Evolutionary conservation across 2,888 invertebrate species (phyloP).

Genomic region (Choristoneura rosaceana): DNA sequence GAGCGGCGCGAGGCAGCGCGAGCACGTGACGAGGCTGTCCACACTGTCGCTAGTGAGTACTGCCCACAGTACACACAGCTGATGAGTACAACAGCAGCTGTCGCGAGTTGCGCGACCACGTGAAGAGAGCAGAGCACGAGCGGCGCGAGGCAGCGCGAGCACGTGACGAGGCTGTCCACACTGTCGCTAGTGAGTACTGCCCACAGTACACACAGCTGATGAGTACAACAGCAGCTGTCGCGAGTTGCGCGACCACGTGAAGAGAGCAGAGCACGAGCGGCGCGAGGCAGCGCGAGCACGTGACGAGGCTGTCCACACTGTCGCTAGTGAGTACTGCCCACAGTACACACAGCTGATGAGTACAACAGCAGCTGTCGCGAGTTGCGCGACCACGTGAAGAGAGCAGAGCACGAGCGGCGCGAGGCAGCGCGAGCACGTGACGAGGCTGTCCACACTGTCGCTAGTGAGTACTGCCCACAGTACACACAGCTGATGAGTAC

Average conservation of each 20-base stretch:
- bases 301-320: slow-evolving; percentile 93
- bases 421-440: slow-evolving; percentile 93
- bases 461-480: slow-evolving; percentile 77
- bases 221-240: slow-evolving; percentile 94
- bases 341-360: slow-evolving; percentile 85
- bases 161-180: slow-evolving; percentile 93
- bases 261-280: slow-evolving; percentile 94
- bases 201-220: slow-evolving; percentile 72
- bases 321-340: slow-evolving; percentile 84
- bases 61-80: no score
- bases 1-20: slow-evolving; percentile 84
- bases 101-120: slow-evolving; percentile 94
- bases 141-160: slow-evolving; percentile 92
- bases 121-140: slow-evolving; percentile 94
- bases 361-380: slow-evolving; percentile 94
- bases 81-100: slow-evolving; percentile 89
- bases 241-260: slow-evolving; percentile 95
- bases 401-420: slow-evolving; percentile 93
- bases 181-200: slow-evolving; percentile 87
- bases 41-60: slow-evolving; percentile 90
- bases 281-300: slow-evolving; percentile 92
- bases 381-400: slow-evolving; percentile 94
- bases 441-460: slow-evolving; percentile 93
- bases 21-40: slow-evolving; percentile 92
- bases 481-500: slow-evolving; percentile 73